phyloP scores from a whole-genome alignment of 2,113 vertebrate species.

The Sylvietta virens region DNA sequence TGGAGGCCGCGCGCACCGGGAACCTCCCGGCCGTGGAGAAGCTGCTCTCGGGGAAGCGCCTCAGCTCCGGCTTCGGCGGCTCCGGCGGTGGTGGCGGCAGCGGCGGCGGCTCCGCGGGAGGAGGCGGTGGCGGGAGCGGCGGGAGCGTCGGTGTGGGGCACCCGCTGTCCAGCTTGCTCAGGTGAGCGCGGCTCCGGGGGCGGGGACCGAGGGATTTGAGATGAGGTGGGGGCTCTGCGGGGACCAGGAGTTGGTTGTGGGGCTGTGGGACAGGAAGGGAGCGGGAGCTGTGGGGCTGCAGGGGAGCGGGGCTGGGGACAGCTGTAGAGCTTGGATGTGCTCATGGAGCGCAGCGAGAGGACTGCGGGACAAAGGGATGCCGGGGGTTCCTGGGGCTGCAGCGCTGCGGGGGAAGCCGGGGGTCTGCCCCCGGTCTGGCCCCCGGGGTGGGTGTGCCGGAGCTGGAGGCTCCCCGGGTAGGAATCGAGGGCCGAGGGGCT shows the following conservation, averaged over 20 bases:
- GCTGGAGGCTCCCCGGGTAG: not conserved
- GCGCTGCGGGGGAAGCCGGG: not conserved
- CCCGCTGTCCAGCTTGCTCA: slow-evolving; percentile 90
- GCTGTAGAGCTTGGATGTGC: fast-evolving
- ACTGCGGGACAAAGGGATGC: not conserved
- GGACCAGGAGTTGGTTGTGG: not conserved
- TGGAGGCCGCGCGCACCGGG: slow-evolving; percentile 93
- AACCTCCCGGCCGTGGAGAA: slow-evolving; percentile 93
- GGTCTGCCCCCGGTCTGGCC: not conserved
- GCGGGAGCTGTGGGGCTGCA: not conserved
- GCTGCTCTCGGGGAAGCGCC: slow-evolving; percentile 89
- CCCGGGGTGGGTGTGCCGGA: not conserved
- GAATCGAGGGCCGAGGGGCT: not conserved
- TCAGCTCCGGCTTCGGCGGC: slow-evolving; percentile 76
- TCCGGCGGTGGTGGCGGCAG: not conserved
- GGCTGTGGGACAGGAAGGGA: not conserved
- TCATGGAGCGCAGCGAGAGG: not conserved
- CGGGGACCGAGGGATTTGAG: not conserved
- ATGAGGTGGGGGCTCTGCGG: too few species aligned
- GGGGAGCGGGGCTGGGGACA: not conserved
- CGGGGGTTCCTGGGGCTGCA: not conserved
- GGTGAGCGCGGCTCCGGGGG: slow-evolving; percentile 67
- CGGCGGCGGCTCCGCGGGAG: slow-evolving; percentile 65
- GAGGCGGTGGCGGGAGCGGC: slow-evolving; percentile 60
- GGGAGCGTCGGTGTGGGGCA: slow-evolving; percentile 71